A percentile compares a stretch with the other conserved stretches of the same genome.
Evolutionary conservation across 1,140 invertebrate species (phyloP).

Genomic region (Bombus consobrinus): DNA sequence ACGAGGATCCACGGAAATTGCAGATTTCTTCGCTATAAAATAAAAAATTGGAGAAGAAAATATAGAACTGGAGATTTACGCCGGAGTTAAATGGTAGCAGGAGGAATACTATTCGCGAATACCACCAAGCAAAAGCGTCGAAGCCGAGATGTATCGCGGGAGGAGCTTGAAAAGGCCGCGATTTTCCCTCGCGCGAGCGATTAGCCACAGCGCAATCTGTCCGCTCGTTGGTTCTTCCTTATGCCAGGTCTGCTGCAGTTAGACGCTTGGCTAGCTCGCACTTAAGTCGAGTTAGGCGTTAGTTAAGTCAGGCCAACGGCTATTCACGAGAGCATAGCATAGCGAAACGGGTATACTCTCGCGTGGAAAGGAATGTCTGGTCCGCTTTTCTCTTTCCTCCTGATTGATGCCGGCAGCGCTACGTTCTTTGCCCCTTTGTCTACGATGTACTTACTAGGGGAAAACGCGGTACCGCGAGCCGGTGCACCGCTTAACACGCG

Average conservation of each 20-base stretch:
- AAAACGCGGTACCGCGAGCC: conserved; percentile 28
- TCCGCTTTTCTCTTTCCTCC: conserved; percentile 59
- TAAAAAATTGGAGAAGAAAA: too few species aligned
- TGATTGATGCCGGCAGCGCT: conserved; percentile 70
- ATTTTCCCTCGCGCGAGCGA: conserved; percentile 72
- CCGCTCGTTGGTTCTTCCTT: conserved; percentile 27
- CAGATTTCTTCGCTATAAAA: too few species aligned
- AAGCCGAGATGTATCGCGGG: not conserved
- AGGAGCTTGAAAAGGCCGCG: conserved; percentile 29
- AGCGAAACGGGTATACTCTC: conserved; percentile 12
- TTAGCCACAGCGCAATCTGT: conserved; percentile 57
- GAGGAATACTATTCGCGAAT: too few species aligned
- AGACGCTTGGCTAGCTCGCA: conserved; percentile 26
- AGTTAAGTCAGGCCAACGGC: conserved; percentile 49
- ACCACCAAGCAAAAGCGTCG: conserved; percentile 27
- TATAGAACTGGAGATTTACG: too few species aligned
- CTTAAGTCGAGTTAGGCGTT: conserved; percentile 62
- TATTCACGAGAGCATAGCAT: conserved; percentile 16
- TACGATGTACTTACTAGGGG: conserved; percentile 45
- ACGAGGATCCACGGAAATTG: too few species aligned
- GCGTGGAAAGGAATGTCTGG: conserved; percentile 43
- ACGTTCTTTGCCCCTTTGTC: conserved; percentile 52
- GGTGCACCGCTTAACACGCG: conserved; percentile 10
- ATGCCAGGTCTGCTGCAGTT: not conserved
- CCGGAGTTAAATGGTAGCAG: too few species aligned